Percentiles rank a stretch among this genome's conserved stretches.
These are phyloP conservation scores for Vesta saturnalis DNA, from an alignment of 2,888 invertebrate genomes.

Conservation along the genomic window DNA sequence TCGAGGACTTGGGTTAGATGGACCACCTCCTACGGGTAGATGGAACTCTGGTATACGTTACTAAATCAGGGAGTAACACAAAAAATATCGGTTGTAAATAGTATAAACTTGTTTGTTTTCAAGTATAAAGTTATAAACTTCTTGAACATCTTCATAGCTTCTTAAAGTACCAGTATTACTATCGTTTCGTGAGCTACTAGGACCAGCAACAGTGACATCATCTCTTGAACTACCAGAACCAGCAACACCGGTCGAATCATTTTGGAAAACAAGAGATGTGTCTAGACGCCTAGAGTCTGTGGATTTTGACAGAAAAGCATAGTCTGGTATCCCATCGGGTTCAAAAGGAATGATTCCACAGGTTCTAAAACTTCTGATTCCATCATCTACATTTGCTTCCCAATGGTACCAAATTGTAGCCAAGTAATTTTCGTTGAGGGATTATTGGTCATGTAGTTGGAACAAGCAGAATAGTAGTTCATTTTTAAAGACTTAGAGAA, in stretches of 20 bases:
- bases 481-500: too few species aligned
- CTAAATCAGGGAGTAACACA: too few species aligned
- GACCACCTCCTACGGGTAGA: too few species aligned
- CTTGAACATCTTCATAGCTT: background rate
- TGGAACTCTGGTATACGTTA: too few species aligned
- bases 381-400: background rate
- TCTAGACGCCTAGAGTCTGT: background rate
- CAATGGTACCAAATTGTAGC: too few species aligned
- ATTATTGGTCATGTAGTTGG: too few species aligned
- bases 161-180: background rate
- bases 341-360: slow-evolving; percentile 18
- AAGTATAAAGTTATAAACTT: too few species aligned
- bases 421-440: too few species aligned
- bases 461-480: too few species aligned
- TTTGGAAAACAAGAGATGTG: background rate
- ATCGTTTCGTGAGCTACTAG: slow-evolving; percentile 11
- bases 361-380: slow-evolving; percentile 10
- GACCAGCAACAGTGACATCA: slow-evolving; percentile 14
- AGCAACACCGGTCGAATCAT: background rate
- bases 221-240: background rate
- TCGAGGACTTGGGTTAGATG: too few species aligned
- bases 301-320: background rate
- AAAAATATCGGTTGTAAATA: too few species aligned
- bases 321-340: background rate
- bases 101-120: too few species aligned